Conservation (phyloP, 2,888 invertebrate species). For the Oxytorus armatus region DNA sequence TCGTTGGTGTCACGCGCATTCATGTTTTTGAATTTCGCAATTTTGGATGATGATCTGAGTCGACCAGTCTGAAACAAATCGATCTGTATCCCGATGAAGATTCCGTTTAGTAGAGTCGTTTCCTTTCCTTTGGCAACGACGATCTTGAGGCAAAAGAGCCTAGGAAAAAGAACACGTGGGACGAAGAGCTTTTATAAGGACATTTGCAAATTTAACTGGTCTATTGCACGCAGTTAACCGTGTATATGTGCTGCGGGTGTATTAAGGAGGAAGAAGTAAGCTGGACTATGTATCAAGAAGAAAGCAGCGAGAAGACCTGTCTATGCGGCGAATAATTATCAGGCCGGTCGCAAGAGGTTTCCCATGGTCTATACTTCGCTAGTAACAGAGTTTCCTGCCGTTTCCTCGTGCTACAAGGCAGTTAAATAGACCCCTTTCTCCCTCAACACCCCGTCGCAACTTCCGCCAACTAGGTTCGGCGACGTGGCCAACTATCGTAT, state of each 20-base stretch:
- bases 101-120: too few relatives aligned
- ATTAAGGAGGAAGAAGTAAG: not conserved
- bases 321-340: slow-evolving; percentile 55
- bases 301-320: slow-evolving; percentile 9
- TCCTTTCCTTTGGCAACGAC: too few relatives aligned
- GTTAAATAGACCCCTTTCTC: slow-evolving; percentile 70
- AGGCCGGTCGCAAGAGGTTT: slow-evolving; percentile 53
- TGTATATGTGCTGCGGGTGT: not conserved
- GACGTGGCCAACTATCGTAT: slow-evolving; percentile 45
- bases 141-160: too few relatives aligned
- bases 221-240: not conserved
- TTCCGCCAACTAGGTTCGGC: slow-evolving; percentile 31
- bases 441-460: slow-evolving; percentile 10
- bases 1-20: too few relatives aligned
- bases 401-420: slow-evolving; percentile 77
- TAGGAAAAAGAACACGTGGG: too few relatives aligned
- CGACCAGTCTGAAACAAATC: too few relatives aligned
- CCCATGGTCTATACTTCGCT: slow-evolving; percentile 47
- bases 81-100: too few relatives aligned
- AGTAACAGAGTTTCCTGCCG: slow-evolving; percentile 73
- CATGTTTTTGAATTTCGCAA: too few relatives aligned
- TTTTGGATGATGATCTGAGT: too few relatives aligned
- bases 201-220: slow-evolving; percentile 19
- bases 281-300: not conserved
- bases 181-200: not conserved